phyloP scores from a whole-genome alignment of 2,797 vertebrate species.

The Pangasius larnaudii region DNA sequence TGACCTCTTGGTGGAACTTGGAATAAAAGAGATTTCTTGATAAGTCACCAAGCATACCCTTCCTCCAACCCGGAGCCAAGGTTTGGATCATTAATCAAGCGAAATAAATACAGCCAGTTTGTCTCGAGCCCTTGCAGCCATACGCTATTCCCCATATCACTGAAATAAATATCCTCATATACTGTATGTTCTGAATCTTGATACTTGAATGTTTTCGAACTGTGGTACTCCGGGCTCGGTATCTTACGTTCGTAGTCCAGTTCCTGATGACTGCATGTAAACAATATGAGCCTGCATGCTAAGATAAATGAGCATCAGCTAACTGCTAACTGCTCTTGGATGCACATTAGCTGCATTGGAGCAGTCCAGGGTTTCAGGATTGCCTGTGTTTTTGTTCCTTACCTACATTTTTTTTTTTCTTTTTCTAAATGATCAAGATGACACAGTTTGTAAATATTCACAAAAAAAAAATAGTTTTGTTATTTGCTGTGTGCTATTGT shows the following conservation, averaged over 20 bases:
- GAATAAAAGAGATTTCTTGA: neutral
- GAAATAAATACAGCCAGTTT: slow-evolving; percentile 3
- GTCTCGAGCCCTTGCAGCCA: neutral
- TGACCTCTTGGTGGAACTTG: neutral
- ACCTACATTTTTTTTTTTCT: neutral
- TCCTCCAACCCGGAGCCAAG: neutral
- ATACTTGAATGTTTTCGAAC: slow-evolving; percentile 45
- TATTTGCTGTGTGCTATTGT: slow-evolving; percentile 36
- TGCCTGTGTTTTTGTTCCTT: slow-evolving; percentile 27
- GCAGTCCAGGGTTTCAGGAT: slow-evolving; percentile 21
- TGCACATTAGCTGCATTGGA: neutral
- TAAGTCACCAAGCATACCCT: neutral
- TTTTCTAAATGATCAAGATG: slow-evolving; percentile 2
- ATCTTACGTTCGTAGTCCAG: neutral
- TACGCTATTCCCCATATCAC: slow-evolving; percentile 3
- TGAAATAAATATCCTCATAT: slow-evolving; percentile 32
- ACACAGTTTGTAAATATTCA: slow-evolving; percentile 52
- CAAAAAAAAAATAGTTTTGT: slow-evolving; percentile 31
- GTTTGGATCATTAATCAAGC: neutral
- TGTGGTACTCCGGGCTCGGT: slow-evolving; percentile 12
- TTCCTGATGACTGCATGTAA: slow-evolving; percentile 51
- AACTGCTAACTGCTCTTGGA: neutral
- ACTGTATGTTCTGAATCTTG: slow-evolving; percentile 24
- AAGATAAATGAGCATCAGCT: slow-evolving; percentile 8
- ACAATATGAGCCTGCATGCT: slow-evolving; percentile 18